Percentiles rank a stretch among this genome's conserved stretches.
phyloP scores from a whole-genome alignment of 2,888 invertebrate species.

The Stratiomys singularior region DNA sequence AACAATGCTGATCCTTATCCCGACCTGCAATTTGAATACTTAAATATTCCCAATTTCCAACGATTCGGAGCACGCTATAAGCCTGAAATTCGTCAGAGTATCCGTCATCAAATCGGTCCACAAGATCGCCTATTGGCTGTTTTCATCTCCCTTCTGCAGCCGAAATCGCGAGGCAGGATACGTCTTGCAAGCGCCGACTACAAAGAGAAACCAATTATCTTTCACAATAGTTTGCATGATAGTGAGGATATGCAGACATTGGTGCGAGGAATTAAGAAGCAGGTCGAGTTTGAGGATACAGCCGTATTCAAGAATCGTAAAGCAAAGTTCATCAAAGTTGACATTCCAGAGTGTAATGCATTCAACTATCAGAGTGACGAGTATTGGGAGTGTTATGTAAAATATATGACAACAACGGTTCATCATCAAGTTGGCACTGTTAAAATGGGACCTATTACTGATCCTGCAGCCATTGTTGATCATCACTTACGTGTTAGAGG shows the following conservation, averaged over 20 bases:
- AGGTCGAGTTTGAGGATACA: constrained; percentile 64
- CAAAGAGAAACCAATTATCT: constrained; percentile 70
- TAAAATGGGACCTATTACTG: constrained; percentile 73
- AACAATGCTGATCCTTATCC: neutral
- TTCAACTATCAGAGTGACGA: constrained; percentile 62
- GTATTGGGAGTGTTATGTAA: constrained; percentile 75
- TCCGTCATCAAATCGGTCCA: neutral
- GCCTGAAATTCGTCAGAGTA: constrained; percentile 21
- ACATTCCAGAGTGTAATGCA: constrained; percentile 66
- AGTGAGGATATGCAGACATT: constrained; percentile 68
- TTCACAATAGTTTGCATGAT: constrained; percentile 72
- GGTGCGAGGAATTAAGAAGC: constrained; percentile 63
- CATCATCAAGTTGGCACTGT: constrained; percentile 74
- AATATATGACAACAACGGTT: constrained; percentile 71
- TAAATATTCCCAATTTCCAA: neutral
- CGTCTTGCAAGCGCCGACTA: constrained; percentile 69
- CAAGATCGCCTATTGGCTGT: constrained; percentile 11
- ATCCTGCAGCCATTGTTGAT: constrained; percentile 73
- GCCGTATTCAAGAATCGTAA: constrained; percentile 65
- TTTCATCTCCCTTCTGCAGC: constrained; percentile 63
- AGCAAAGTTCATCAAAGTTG: constrained; percentile 66
- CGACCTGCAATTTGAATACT: constrained; percentile 17
- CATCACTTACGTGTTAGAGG: constrained; percentile 69
- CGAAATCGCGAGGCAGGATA: constrained; percentile 69
- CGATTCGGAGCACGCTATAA: neutral